Base-by-base conservation (phyloP, 2,888 invertebrate genomes). In the Cactoblastis cactorum region DNA sequence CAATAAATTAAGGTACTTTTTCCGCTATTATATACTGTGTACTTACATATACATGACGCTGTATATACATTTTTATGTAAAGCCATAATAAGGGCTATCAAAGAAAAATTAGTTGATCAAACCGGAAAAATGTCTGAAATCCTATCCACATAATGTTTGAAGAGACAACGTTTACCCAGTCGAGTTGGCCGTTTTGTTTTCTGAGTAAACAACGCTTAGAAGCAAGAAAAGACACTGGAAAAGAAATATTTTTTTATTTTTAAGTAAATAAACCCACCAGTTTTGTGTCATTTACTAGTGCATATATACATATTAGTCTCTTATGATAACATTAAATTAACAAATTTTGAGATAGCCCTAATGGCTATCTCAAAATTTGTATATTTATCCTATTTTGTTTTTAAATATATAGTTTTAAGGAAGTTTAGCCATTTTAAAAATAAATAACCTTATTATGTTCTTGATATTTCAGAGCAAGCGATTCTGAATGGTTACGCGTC, bases 61-160 rank as follows among this genome's bases (percentile, higher is more conserved):
- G 3, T 4, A 22, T 8, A 4, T 6, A 28, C 5, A 28, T 4
- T 28, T 28, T 6, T 28, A 28, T 1, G 28, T 1, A 28, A 28
- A 28, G 28, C 1, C 5, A 28, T 28, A 9, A 6, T 28, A 5
- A 28, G 28, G 28, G 28, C 28, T 28, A 28, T 28, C 28, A 28
- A 28, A 65, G 60, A 59, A 61, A 62, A 53, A 58, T 48, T 14
- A 57, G 55, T 55, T 58, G 61, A 57, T 63, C 72, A 71, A 71
- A 77, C 71, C 74, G 75, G 74, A 74, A 76, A 74, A 76, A 75
- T 72, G 69, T 73, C 74, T 73, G 76, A 79, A 80, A 82, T 80
- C 81, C 78, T 70, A 78, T 79, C 71, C 74, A 70, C 73, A 78
- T 77, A 80, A 82, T 82, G 80, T 82, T 81, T 77, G 76, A 78